Evolutionary conservation across 1,140 invertebrate genomes (phyloP), one percentile per base, ranked within the genome.

Genomic region (Sipha flava): DNA sequence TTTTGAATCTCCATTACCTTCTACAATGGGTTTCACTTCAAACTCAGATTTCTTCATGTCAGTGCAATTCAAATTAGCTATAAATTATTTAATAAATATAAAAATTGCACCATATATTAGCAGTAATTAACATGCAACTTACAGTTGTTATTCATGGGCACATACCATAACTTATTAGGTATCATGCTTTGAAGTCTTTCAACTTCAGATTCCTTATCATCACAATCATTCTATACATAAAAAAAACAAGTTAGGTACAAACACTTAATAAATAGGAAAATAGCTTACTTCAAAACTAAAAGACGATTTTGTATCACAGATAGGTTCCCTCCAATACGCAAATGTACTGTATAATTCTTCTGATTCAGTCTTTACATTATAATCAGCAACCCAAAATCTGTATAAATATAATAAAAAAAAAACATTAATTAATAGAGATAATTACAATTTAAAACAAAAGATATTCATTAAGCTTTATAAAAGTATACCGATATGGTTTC

Each of bases 321-420:
- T 77, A 47, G 73, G 73, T 43, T 77, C 73, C 10, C 73, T 40
- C 73, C 73, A 77, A 29, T 77, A 77, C 3, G 73, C 52, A 77
- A 77, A 77, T 59, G 73, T 77, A 7, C 37, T 77, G 23, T 77
- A 77, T 43, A 77, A 59, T 59, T 77, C 73, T 77, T 77, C 73
- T 9, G 73, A 77, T 77, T 77, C 73, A 77, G 73, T 77, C 73
- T 77, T 77, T 10, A 77, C 73, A 77, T 77, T 77, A 59, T 77
- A 77, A 57, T 77, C 73, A 54, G 73, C 73, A 59, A 77, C 52
- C 73, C 73, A 77, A 77, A 77, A 77, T 43, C 52, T 77, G 43
- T 26, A 54, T 26, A 14, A 29, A 9, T 26, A 59, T 23, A 59
- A 2, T 1, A 3, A 3, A 59, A 59, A 2, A 59, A 59, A 12